These are phyloP conservation scores for Porites lutea DNA, from an alignment of 64 coral and sea anemone genomes.

Conservation along the genomic window DNA sequence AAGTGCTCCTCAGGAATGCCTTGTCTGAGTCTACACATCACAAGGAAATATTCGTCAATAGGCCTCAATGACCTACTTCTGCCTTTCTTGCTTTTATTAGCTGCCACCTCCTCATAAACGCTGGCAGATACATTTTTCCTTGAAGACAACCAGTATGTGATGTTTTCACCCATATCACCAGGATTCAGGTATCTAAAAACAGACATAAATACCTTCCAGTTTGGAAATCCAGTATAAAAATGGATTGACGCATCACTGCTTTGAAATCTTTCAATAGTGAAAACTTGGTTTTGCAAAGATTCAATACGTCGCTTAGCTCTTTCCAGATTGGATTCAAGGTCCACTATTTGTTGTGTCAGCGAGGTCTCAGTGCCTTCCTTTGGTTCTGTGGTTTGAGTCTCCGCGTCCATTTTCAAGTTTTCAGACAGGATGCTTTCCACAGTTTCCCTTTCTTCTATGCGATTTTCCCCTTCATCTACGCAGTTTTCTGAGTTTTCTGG, in stretches of 20 bases:
- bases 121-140: not conserved
- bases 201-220: conserved; percentile 59
- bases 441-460: too few relatives aligned
- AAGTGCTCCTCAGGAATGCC: conserved; percentile 32
- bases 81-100: not conserved
- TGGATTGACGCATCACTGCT: conserved; percentile 10
- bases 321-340: not conserved
- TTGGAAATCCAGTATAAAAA: conserved; percentile 68
- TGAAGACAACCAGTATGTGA: conserved; percentile 26
- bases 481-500: not conserved
- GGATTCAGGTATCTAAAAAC: conserved; percentile 66
- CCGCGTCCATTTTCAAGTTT: not conserved
- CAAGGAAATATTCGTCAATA: conserved; percentile 26
- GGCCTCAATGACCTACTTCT: not conserved
- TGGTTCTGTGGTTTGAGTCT: conserved; percentile 30
- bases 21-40: conserved; percentile 44
- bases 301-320: not conserved
- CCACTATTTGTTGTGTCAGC: conserved; percentile 17
- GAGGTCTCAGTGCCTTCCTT: not conserved
- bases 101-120: not conserved
- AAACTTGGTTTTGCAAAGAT: conserved; percentile 11
- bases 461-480: not conserved
- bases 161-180: conserved; percentile 57
- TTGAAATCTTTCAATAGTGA: conserved; percentile 32
- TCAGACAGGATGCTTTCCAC: not conserved